Evolutionary conservation across 2,888 invertebrate genomes (phyloP), one percentile per base, ranked within the genome.

Genomic region (Heliconius aoede): DNA sequence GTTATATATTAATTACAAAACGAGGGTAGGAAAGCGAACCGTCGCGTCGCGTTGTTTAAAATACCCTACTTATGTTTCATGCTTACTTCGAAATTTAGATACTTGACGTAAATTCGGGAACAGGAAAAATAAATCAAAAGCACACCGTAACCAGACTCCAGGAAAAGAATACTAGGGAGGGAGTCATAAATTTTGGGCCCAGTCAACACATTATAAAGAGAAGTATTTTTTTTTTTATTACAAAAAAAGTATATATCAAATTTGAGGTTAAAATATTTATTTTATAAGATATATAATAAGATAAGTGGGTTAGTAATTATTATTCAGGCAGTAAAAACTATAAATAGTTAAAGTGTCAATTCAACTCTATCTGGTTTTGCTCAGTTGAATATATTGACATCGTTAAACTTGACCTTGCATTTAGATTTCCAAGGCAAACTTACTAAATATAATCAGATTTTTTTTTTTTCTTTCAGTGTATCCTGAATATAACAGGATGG

Each of bases 321-420:
- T 64, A 64, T 40, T 65, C 24, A 1, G 7, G 0, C 40, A 65
- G 36, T 24, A 8, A 40, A 65, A 65, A 15, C 65, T 36, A 24
- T 36, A 15, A 40, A 65, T 15, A 65, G 3, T 65, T 24, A 1
- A 64, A 64, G 36, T 65, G 65, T 40, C 65, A 40, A 40, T 26
- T 65, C 15, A 3, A 65, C 36, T 65, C 24, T 65, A 32, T 65
- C 65, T 65, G 65, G 65, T 65, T 65, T 40, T 40, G 15, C 4
- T 65, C 40, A 36, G 18, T 15, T 40, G 24, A 36, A 24, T 9
- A 40, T 65, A 65, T 65, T 40, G 36, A 40, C 13, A 24, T 36
- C 36, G 36, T 65, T 65, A 65, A 64, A 24, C 65, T 36, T 65
- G 65, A 65, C 65, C 65, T 65, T 65, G 15, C 36, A 24, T 64